Conservation (phyloP, 2,797 vertebrate species). For the Falco berigora region DNA sequence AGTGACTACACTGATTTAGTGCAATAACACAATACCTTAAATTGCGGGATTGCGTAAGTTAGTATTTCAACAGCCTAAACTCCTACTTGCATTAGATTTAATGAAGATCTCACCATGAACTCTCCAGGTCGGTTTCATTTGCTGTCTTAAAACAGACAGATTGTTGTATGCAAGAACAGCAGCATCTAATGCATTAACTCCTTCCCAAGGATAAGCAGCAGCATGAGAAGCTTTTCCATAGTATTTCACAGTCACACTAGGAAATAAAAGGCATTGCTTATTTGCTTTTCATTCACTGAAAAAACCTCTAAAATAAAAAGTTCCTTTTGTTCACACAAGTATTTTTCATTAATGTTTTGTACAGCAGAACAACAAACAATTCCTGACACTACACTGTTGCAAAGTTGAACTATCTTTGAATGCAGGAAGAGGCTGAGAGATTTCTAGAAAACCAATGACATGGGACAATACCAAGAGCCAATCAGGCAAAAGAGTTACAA, state of each 20-base stretch:
- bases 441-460: neutral
- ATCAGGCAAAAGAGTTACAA: neutral
- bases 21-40: neutral
- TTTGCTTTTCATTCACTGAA: slow-evolving; percentile 26
- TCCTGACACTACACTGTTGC: neutral
- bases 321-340: neutral
- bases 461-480: neutral
- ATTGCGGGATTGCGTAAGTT: neutral
- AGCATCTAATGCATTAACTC: slow-evolving; percentile 88
- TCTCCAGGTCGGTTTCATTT: slow-evolving; percentile 89
- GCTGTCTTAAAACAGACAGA: slow-evolving; percentile 86
- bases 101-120: slow-evolving; percentile 78
- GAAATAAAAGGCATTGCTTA: slow-evolving; percentile 67
- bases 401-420: neutral
- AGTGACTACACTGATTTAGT: neutral
- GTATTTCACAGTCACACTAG: slow-evolving; percentile 86
- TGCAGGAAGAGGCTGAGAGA: neutral
- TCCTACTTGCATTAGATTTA: slow-evolving; percentile 48
- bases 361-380: neutral
- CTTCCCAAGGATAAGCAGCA: slow-evolving; percentile 87
- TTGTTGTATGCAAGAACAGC: slow-evolving; percentile 90
- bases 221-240: slow-evolving; percentile 86
- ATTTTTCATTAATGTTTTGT: neutral
- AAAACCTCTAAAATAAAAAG: neutral
- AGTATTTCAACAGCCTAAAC: slow-evolving; percentile 36